phyloP scores from a whole-genome alignment of 2,113 vertebrate species.

The Microtus oregoni region DNA sequence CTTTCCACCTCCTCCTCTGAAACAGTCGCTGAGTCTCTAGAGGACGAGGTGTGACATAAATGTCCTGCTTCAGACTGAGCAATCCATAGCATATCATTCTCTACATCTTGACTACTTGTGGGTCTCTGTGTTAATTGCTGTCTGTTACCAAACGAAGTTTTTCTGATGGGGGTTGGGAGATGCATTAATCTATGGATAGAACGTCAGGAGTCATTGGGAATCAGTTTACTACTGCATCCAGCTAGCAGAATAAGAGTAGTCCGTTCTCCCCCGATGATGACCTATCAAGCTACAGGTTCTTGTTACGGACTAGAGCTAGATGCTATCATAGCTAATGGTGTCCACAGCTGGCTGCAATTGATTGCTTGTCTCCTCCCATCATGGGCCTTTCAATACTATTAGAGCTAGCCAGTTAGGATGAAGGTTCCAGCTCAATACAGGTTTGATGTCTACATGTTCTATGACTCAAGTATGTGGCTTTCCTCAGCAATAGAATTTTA shows the following conservation, averaged over 20 bases:
- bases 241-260: neutral
- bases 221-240: neutral
- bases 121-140: neutral
- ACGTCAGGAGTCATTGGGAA: neutral
- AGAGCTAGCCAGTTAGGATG: neutral
- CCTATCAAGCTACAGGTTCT: neutral
- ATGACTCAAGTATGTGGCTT: no score
- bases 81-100: neutral
- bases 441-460: neutral
- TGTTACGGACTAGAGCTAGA: neutral
- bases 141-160: neutral
- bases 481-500: neutral
- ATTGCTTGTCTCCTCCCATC: neutral
- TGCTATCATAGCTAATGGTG: no score
- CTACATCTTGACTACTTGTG: neutral
- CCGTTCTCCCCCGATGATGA: neutral
- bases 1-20: neutral
- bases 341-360: neutral
- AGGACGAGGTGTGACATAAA: neutral
- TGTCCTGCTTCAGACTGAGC: neutral
- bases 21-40: neutral
- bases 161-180: neutral
- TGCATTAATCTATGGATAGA: neutral
- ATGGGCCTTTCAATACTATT: neutral
- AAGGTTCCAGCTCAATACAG: neutral